Base-by-base conservation (phyloP, 2,113 vertebrate genomes). In the Coptodon bakossiorum region DNA sequence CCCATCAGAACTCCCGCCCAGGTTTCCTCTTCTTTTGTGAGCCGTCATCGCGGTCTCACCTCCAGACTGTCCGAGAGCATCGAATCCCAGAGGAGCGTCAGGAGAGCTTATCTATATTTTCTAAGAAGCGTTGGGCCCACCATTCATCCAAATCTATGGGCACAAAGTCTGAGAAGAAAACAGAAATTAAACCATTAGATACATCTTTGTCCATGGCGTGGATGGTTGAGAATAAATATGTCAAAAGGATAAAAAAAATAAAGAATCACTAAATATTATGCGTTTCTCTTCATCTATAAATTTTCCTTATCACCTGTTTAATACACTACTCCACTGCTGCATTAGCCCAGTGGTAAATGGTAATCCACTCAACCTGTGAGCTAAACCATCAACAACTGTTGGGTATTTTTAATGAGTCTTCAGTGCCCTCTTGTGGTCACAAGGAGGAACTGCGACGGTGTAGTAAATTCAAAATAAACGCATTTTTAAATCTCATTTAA, bases 111-210 rank as follows among this genome's bases (percentile, higher is more conserved):
- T 97, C 95, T 3, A 99, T 97, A 90, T 97, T 97, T 86, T 97
- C 98, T 27, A 98, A 94, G 95, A 99, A 98, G 80, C 98, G 97
- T 90, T 98, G 96, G 1, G 97, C 98, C 98, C 98, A 99, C 98
- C 98, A 99, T 45, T 99, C 98, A 14, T 99, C 98, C 90, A 99
- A 96, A 93, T 99, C 98, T 0, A 99, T 97, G 34, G 98, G 97
- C 89, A 98, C 97, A 0, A 99, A 99, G 88, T 96, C 98, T 99
- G 94, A 76, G 61, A 73, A 91, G 6, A 19, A 8, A 6, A 13
- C 24, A 0, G 13, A 50, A 16, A 40, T n/a, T n/a, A 78, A 52
- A 31, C 43, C 40, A 76, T 29, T 76, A 76, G 43, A 76, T 76
- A 38, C 6, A 38, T 68, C 19, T 68, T 68, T 68, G 34, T 38